Conservation (phyloP, 2,113 vertebrate species). For the Leptodactylus fuscus region DNA sequence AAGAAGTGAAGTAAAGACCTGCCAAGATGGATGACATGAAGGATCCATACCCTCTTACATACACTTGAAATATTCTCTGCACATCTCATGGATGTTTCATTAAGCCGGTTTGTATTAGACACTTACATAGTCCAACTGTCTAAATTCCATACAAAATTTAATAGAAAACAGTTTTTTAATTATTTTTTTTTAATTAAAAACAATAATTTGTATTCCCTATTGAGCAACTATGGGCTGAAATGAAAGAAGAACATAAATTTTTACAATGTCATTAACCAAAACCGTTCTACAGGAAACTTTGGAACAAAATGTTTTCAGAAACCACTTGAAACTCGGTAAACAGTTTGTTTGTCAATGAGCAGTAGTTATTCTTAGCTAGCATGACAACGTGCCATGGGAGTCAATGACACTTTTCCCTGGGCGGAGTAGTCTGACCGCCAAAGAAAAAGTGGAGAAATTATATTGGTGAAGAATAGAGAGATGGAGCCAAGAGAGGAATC, state of each 20-base stretch:
- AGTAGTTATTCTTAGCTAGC: too few species aligned
- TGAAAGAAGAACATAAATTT: background rate
- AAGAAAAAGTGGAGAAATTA: too few species aligned
- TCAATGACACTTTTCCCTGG: too few species aligned
- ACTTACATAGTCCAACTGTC: background rate
- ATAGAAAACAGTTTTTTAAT: background rate
- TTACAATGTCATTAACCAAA: background rate
- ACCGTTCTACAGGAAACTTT: background rate
- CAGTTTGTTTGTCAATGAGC: background rate
- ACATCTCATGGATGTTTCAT: too few species aligned
- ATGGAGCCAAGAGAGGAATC: too few species aligned
- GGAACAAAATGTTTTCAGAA: background rate
- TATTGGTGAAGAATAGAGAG: too few species aligned
- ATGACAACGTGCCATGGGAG: too few species aligned
- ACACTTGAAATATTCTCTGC: too few species aligned
- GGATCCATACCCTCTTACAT: too few species aligned
- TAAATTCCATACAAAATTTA: background rate
- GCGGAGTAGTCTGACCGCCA: too few species aligned
- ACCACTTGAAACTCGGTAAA: background rate
- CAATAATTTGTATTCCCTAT: background rate
- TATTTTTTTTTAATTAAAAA: background rate
- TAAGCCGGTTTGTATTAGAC: background rate
- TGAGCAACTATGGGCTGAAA: background rate
- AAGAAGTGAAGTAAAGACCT: too few species aligned
- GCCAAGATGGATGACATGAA: too few species aligned